phyloP scores from a whole-genome alignment of 2,113 vertebrate genomes.

The Actinemys pallida region DNA sequence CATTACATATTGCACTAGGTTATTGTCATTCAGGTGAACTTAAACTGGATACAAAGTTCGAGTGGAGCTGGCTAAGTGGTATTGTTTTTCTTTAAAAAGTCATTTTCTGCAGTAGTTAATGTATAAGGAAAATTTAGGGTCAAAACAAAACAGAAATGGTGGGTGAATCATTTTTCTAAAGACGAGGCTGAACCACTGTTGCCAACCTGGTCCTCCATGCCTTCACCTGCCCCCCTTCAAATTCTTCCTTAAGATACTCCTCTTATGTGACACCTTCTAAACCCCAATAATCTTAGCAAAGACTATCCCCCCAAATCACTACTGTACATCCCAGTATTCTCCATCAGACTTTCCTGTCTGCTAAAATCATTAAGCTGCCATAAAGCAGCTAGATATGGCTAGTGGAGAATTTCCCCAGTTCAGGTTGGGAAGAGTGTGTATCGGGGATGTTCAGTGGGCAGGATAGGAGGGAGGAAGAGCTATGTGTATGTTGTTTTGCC shows the following conservation, averaged over 20 bases:
- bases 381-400: background rate
- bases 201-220: background rate
- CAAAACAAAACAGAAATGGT: background rate
- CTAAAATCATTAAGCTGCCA: background rate
- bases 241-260: background rate
- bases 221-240: background rate
- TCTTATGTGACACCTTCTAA: background rate
- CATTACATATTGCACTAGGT: background rate
- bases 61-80: background rate
- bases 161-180: background rate
- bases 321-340: background rate
- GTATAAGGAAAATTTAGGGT: background rate
- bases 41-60: background rate
- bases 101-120: background rate
- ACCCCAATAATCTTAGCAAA: background rate
- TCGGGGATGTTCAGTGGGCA: background rate
- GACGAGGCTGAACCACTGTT: background rate
- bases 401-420: background rate
- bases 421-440: fast-evolving
- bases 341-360: background rate
- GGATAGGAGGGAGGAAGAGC: background rate
- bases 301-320: background rate
- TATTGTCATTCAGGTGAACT: background rate
- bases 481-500: background rate
- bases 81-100: fast-evolving